Base-by-base conservation (phyloP, 2,113 vertebrate species). In the Uria aalge region DNA sequence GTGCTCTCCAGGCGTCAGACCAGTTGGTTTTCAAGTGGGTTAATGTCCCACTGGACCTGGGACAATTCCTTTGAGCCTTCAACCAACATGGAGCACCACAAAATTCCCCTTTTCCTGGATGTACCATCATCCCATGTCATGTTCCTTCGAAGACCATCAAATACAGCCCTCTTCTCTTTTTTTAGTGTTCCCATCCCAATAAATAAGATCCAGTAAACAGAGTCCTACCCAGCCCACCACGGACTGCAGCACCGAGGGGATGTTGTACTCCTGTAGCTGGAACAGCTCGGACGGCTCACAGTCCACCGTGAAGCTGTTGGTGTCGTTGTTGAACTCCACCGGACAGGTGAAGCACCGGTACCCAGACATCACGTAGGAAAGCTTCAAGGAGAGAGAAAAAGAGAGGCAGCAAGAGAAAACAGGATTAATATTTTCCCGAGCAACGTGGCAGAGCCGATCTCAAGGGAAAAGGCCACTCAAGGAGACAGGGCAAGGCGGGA, bases 251-350 rank as follows among this genome's bases (percentile, higher is more conserved):
- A 99, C 85, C 43, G 94, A 36, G 4, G 99, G 99, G 90, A 99
- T 98, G 76, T 96, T 97, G 93, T 99, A 99, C 57, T 99, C 98
- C 87, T 99, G 99, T 6, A 99, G 98, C 97, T 99, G 99, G 97
- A 99, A 99, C 15, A 99, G 98, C 69, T 99, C 99, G 0, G 99
- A 98, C 0, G 99, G 99, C 71, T 99, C 98, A 29, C 99, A 99
- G 97, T 99, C 99, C 98, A 99, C 99, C 0, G 99, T 99, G 98
- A 99, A 99, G 82, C 99, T 98, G 98, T 99, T 99, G 97, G 99
- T 99, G 96, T 99, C 99, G 0, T 98, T 99, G 98, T 99, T 99
- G 98, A 99, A 99, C 96, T 99, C 99, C 97, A 99, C 99, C 0
- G 99, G 99, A 91, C 99, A 99, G 30, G 99, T 99, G n/a, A 99